These are phyloP conservation scores for Vollenhovia emeryi DNA, from an alignment of 1,140 invertebrate genomes.

Conservation along the genomic window DNA sequence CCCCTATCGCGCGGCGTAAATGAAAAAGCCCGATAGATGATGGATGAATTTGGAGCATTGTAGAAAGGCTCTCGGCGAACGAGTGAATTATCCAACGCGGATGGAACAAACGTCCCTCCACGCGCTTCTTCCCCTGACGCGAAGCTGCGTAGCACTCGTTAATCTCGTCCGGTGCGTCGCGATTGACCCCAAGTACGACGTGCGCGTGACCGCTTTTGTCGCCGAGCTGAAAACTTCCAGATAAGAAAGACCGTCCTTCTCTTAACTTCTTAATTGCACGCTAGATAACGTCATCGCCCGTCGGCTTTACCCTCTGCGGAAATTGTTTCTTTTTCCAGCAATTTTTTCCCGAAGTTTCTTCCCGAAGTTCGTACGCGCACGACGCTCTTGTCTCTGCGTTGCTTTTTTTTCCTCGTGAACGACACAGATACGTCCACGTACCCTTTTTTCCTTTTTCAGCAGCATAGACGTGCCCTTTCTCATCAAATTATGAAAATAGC, in stretches of 20 bases:
- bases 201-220: neutral
- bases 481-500: conserved; percentile 31
- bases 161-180: conserved; percentile 26
- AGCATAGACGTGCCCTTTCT: neutral
- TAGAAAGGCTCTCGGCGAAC: neutral
- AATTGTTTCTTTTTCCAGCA: neutral
- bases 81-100: conserved; percentile 17
- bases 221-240: conserved; percentile 39
- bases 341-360: conserved; percentile 23
- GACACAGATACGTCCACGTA: neutral
- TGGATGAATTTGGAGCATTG: conserved; percentile 21
- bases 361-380: neutral
- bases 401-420: neutral
- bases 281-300: conserved; percentile 4
- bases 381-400: neutral
- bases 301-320: neutral
- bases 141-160: neutral
- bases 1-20: neutral
- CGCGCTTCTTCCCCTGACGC: neutral
- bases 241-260: conserved; percentile 27
- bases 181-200: neutral
- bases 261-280: conserved; percentile 56
- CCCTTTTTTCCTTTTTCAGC: neutral
- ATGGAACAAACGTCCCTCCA: neutral
- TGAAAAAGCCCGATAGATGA: neutral